These are phyloP conservation scores for Agrilus planipennis DNA, from an alignment of 1,140 invertebrate genomes.

Conservation along the genomic window DNA sequence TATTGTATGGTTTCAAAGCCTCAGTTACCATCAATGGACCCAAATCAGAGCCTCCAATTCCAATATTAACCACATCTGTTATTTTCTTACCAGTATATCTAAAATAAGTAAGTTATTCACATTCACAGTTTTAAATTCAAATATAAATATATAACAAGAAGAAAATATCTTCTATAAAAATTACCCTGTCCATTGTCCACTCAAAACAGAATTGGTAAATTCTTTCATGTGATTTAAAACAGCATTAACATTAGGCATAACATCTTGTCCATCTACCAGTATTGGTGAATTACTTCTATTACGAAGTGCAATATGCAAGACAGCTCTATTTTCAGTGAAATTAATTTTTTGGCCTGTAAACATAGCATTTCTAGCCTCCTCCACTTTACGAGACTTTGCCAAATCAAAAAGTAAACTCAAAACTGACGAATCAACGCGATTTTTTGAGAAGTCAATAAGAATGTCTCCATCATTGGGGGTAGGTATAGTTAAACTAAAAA, in stretches of 20 bases:
- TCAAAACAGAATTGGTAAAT: conserved; percentile 68
- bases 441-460: conserved; percentile 94
- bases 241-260: conserved; percentile 85
- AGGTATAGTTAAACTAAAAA: conserved; percentile 52
- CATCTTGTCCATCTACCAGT: conserved; percentile 79
- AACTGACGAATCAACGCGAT: conserved; percentile 71
- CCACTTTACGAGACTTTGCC: conserved; percentile 73
- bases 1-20: conserved; percentile 82
- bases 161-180: too few species aligned
- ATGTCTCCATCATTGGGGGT: conserved; percentile 80
- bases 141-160: too few species aligned
- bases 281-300: conserved; percentile 73
- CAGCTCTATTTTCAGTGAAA: conserved; percentile 88
- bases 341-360: conserved; percentile 93
- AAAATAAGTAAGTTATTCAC: conserved; percentile 9
- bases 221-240: conserved; percentile 92
- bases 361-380: conserved; percentile 82
- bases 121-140: not conserved
- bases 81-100: conserved; percentile 90
- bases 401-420: conserved; percentile 67
- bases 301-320: conserved; percentile 88
- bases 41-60: conserved; percentile 97
- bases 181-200: conserved; percentile 49
- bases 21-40: conserved; percentile 99
- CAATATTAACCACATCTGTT: conserved; percentile 98